Evolutionary conservation across 2,797 vertebrate species (phyloP).

Genomic region (Chanos chanos): DNA sequence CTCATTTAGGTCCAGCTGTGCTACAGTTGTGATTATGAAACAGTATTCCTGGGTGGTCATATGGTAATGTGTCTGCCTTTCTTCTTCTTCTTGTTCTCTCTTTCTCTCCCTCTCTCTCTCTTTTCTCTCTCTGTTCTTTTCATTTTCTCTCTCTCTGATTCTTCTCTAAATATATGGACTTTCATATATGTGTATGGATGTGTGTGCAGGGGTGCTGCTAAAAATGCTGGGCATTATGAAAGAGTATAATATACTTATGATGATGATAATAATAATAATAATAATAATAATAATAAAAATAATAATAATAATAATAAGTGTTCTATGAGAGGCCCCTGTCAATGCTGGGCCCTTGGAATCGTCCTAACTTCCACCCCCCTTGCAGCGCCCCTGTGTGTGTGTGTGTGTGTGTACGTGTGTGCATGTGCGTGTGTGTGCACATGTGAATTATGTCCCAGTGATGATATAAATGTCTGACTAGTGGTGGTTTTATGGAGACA

Average conservation of each 20-base stretch:
- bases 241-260: too few relatives aligned
- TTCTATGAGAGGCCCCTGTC: too few relatives aligned
- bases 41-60: neutral
- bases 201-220: too few relatives aligned
- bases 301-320: too few relatives aligned
- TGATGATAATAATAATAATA: too few relatives aligned
- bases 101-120: neutral
- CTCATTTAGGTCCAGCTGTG: too few relatives aligned
- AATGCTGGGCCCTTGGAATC: neutral
- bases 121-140: neutral
- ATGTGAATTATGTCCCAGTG: too few relatives aligned
- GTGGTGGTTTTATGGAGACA: too few relatives aligned
- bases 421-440: neutral
- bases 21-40: too few relatives aligned
- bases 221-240: too few relatives aligned
- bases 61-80: neutral
- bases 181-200: neutral
- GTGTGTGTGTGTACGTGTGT: slow-evolving; percentile 15
- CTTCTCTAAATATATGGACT: slow-evolving; percentile 19
- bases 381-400: slow-evolving; percentile 8
- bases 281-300: too few relatives aligned
- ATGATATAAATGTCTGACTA: too few relatives aligned
- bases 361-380: neutral
- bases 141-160: neutral
- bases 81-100: slow-evolving; percentile 7